Conservation (phyloP, 2,797 vertebrate species). For the Sebastes minor region DNA sequence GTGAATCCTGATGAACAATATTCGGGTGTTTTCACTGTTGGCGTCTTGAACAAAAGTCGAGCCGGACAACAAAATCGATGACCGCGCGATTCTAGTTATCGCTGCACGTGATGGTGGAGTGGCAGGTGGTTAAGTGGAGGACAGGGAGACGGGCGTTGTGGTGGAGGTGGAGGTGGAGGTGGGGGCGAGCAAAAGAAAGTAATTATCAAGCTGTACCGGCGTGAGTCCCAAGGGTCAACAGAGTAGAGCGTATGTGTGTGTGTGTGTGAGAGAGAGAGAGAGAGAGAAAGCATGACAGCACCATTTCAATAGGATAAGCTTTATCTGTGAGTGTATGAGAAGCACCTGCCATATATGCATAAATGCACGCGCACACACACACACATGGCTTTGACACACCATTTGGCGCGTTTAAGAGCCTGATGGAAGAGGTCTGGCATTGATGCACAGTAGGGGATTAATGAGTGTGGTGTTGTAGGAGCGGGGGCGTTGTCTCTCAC, state of each 20-base stretch:
- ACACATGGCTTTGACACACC: constrained; percentile 29
- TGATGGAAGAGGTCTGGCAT: constrained; percentile 63
- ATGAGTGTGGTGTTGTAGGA: constrained; percentile 53
- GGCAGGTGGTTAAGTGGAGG: constrained; percentile 78
- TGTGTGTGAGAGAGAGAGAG: constrained; percentile 1
- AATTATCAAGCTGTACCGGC: constrained; percentile 75
- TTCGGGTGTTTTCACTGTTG: not conserved
- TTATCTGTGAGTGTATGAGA: constrained; percentile 51
- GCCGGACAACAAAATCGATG: constrained; percentile 28
- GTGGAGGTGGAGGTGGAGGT: constrained; percentile 25
- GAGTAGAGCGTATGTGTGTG: constrained; percentile 23
- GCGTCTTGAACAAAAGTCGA: constrained; percentile 1
- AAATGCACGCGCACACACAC: constrained; percentile 22
- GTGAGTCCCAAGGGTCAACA: constrained; percentile 68
- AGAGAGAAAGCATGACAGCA: constrained; percentile 18
- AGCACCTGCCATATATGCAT: constrained; percentile 67
- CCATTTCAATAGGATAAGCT: constrained; percentile 60
- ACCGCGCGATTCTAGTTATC: constrained; percentile 49
- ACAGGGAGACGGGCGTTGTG: constrained; percentile 33
- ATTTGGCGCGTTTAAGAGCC: constrained; percentile 60
- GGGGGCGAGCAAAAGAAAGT: constrained; percentile 64
- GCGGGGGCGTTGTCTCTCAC: constrained; percentile 1
- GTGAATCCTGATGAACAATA: not conserved
- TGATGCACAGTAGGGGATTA: constrained; percentile 66
- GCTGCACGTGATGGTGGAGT: constrained; percentile 44